A percentile compares a stretch with the other conserved stretches of the same genome.
These are phyloP conservation scores for Rhogogaster chlorosoma DNA, from an alignment of 2,888 invertebrate genomes.

Conservation along the genomic window DNA sequence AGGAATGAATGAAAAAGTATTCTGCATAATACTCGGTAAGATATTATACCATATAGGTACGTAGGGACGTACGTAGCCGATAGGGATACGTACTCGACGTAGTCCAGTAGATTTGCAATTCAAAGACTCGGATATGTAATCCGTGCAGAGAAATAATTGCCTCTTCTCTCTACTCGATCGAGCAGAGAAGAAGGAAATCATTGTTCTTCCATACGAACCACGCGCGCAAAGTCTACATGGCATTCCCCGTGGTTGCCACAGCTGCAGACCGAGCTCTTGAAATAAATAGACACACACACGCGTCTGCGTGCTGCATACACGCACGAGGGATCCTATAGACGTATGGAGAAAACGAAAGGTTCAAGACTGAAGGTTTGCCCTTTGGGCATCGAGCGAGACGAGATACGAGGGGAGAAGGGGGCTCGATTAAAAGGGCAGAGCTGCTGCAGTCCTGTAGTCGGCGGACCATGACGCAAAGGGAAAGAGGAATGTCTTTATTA, in stretches of 20 bases:
- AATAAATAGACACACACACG: conserved; percentile 47
- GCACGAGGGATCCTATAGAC: not conserved
- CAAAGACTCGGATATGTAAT: conserved; percentile 40
- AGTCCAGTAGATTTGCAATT: conserved; percentile 32
- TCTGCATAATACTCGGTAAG: not conserved
- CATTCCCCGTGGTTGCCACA: conserved; percentile 24
- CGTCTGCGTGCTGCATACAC: conserved; percentile 41
- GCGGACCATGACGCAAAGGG: conserved; percentile 65
- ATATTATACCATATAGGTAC: conserved; percentile 7
- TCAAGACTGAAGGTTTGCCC: conserved; percentile 46
- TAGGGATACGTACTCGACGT: not conserved
- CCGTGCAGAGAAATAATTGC: conserved; percentile 36
- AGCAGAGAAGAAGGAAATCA: conserved; percentile 65
- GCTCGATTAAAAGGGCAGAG: conserved; percentile 55
- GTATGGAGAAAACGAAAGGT: conserved; percentile 38
- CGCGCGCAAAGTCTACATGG: conserved; percentile 17
- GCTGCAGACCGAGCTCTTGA: conserved; percentile 17
- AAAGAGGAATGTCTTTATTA: conserved; percentile 77
- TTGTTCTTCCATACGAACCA: conserved; percentile 62
- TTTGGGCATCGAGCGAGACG: conserved; percentile 47
- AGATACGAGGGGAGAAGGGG: conserved; percentile 32
- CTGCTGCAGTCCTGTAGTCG: conserved; percentile 36
- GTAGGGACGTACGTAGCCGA: conserved; percentile 4
- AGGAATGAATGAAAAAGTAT: not conserved
- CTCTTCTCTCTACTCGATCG: conserved; percentile 61